These are phyloP conservation scores for Sphaerodactylus townsendi DNA, from an alignment of 2,113 vertebrate species.

Conservation along the genomic window DNA sequence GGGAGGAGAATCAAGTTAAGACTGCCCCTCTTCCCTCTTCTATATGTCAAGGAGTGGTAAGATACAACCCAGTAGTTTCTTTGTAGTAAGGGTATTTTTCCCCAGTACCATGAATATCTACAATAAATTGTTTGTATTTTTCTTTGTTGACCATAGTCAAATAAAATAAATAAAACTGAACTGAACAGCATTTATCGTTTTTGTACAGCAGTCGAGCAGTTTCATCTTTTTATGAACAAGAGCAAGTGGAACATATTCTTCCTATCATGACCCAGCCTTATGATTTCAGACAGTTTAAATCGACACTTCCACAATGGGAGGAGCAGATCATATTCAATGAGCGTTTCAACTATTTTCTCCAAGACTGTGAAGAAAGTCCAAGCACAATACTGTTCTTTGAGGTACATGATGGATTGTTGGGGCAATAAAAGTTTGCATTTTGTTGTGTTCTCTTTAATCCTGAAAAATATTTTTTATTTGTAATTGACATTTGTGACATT, in stretches of 20 bases:
- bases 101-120: background rate
- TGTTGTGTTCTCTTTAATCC: conserved; percentile 1
- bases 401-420: conserved; percentile 73
- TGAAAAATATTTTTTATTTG: background rate
- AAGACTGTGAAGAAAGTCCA: conserved; percentile 77
- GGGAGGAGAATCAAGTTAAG: too few relatives aligned
- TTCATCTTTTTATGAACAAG: conserved; percentile 87
- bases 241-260: conserved; percentile 83
- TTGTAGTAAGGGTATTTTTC: too few relatives aligned
- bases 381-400: conserved; percentile 91
- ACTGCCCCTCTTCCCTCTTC: too few relatives aligned
- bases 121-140: background rate
- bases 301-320: conserved; percentile 90
- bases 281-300: conserved; percentile 90
- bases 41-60: too few relatives aligned
- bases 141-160: conserved; percentile 9
- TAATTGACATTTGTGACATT: background rate
- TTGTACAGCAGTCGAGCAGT: conserved; percentile 79
- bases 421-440: background rate
- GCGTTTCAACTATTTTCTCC: conserved; percentile 86
- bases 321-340: conserved; percentile 97
- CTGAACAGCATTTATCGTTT: conserved; percentile 42
- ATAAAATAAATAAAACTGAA: background rate
- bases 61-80: too few relatives aligned
- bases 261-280: conserved; percentile 92